A percentile compares a stretch with the other conserved stretches of the same genome.
These are phyloP conservation scores for Oryzias sinensis DNA, from an alignment of 2,797 vertebrate genomes.

Conservation along the genomic window DNA sequence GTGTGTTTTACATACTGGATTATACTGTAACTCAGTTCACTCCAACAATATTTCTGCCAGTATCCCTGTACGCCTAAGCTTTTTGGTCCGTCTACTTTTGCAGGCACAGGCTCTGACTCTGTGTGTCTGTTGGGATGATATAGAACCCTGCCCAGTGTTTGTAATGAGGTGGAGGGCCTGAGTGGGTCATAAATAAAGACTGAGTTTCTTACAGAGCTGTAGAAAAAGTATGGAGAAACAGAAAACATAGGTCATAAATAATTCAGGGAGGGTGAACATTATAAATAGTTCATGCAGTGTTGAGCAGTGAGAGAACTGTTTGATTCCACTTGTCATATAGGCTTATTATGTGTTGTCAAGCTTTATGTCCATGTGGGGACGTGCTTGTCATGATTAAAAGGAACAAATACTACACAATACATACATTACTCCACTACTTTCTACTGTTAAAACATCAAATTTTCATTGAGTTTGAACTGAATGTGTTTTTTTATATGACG, in stretches of 20 bases:
- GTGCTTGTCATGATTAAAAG: not conserved
- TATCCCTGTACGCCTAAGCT: conserved; percentile 29
- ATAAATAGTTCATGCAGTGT: conserved; percentile 78
- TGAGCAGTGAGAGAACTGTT: conserved; percentile 60
- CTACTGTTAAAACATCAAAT: too few species aligned
- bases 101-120: conserved; percentile 14
- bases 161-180: conserved; percentile 33
- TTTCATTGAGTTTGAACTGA: too few species aligned
- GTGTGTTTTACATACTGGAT: conserved; percentile 33
- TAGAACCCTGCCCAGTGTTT: conserved; percentile 33
- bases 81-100: conserved; percentile 7
- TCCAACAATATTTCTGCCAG: conserved; percentile 27
- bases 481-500: too few species aligned
- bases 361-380: not conserved
- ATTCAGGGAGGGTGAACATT: conserved; percentile 72
- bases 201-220: conserved; percentile 50
- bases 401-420: too few species aligned
- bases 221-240: conserved; percentile 58
- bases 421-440: too few species aligned
- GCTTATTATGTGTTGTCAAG: conserved; percentile 45
- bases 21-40: conserved; percentile 16
- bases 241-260: conserved; percentile 74
- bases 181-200: conserved; percentile 48
- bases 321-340: conserved; percentile 66
- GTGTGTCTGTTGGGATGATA: conserved; percentile 43